phyloP scores from a whole-genome alignment of 2,888 invertebrate species.

The Cerastis leucographa region DNA sequence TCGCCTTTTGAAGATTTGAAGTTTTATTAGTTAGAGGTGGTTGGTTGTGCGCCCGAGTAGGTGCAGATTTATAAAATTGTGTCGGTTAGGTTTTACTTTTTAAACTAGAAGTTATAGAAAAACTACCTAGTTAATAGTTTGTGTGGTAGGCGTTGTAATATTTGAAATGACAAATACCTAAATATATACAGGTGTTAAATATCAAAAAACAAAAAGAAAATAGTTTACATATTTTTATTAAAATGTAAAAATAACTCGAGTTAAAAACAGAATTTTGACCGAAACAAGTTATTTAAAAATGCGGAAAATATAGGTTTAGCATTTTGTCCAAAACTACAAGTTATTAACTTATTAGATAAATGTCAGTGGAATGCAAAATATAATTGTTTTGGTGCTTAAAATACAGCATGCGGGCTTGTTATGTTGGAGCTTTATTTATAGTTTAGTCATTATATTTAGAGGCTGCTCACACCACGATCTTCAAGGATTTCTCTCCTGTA shows the following conservation, averaged over 20 bases:
- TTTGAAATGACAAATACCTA: constrained; percentile 28
- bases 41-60: constrained; percentile 21
- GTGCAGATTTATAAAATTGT: constrained; percentile 7
- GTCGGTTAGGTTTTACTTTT: constrained; percentile 28
- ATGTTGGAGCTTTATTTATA: constrained; percentile 50
- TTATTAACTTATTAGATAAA: constrained; percentile 25
- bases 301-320: too few species aligned
- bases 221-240: constrained; percentile 6
- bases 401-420: constrained; percentile 72
- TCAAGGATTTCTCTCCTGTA: constrained; percentile 43
- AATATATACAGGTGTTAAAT: constrained; percentile 29
- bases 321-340: constrained; percentile 18
- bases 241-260: background rate
- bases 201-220: constrained; percentile 2
- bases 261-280: background rate
- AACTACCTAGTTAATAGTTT: constrained; percentile 25
- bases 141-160: constrained; percentile 53
- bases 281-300: background rate
- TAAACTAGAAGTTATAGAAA: constrained; percentile 26
- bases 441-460: constrained; percentile 53
- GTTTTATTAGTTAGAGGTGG: constrained; percentile 23
- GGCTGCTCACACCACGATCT: constrained; percentile 60
- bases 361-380: constrained; percentile 40
- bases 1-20: constrained; percentile 24
- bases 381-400: constrained; percentile 43